Base-by-base conservation (phyloP, 2,888 invertebrate species). In the Selenia dentaria region DNA sequence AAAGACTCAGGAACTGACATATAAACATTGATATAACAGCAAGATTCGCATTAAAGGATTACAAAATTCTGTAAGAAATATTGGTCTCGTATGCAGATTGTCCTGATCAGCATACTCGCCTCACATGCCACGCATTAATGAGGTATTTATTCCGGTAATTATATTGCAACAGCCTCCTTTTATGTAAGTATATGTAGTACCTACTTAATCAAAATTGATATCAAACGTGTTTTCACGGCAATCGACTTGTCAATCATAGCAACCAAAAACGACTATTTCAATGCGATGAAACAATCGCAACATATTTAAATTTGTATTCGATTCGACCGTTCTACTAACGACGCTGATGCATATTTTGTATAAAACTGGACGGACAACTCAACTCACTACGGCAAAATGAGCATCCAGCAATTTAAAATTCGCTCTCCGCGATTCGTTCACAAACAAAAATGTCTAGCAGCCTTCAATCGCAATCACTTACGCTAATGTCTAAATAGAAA, bases 331-430 rank as follows among this genome's bases (percentile, higher is more conserved):
- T 62, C 67, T 61, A 71, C 62, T 56, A 38, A 38, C 31, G 28
- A 69, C 67, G 72, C 67, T 74, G 74, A 73, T 81, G 82, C 79
- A 83, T 83, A 80, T 80, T 16, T 73, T 84, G 80, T 88, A 89
- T 78, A 88, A 88, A 88, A 86, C 75, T 90, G 89, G 89, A 90
- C 89, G 89, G 89, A 87, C 74, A 86, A 87, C 89, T 89, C 89
- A 89, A 88, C 88, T 87, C 86, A 85, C 84, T 85, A 79, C 75
- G 65, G 88, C 80, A 85, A 83, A 62, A 86, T 88, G 89, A 89
- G 87, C 83, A 89, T 89, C 88, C 89, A 84, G 77, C 73, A 70
- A 78, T 76, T 56, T 59, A 63, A 72, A 75, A 66, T 62, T 64
- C 64, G 59, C 69, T 59, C 60, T 46, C 50, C 59, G 59, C 62